phyloP scores from a whole-genome alignment of 2,888 invertebrate species.

The Torymus aiolomorphi region DNA sequence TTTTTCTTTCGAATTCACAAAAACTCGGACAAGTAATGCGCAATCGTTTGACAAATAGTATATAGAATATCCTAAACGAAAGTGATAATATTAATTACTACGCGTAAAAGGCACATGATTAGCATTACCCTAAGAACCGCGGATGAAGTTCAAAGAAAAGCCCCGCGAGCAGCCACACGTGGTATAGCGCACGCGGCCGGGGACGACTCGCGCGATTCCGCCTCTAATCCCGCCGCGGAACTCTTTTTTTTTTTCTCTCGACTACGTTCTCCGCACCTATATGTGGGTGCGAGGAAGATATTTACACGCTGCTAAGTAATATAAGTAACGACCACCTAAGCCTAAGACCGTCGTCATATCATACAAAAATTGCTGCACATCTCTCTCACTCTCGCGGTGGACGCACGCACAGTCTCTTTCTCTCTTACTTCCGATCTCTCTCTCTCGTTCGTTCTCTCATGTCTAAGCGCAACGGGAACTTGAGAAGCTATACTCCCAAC shows the following conservation, averaged over 20 bases:
- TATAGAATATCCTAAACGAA: too few relatives aligned
- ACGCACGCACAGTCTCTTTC: constrained; percentile 5
- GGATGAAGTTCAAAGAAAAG: neutral
- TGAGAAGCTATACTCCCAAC: constrained; percentile 58
- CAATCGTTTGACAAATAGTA: too few relatives aligned
- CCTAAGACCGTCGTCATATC: constrained; percentile 48
- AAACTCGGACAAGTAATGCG: too few relatives aligned
- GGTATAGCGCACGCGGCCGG: too few relatives aligned
- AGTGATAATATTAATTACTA: too few relatives aligned
- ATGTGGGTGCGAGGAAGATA: constrained; percentile 22
- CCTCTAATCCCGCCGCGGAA: constrained; percentile 51
- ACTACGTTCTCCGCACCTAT: constrained; percentile 23
- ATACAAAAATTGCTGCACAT: constrained; percentile 17
- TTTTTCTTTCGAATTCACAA: too few relatives aligned
- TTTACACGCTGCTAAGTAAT: constrained; percentile 51
- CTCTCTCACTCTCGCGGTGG: neutral
- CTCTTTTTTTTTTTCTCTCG: constrained; percentile 40
- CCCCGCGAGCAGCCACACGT: too few relatives aligned
- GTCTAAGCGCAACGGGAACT: constrained; percentile 57
- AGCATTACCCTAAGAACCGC: neutral
- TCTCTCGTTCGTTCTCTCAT: neutral
- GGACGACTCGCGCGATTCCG: constrained; percentile 51
- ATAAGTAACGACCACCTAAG: constrained; percentile 48
- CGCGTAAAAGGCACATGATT: neutral
- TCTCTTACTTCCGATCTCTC: neutral